Evolutionary conservation across 2,888 invertebrate genomes (phyloP), one percentile per base, ranked within the genome.

Genomic region (Lepeophtheirus nordmannii): DNA sequence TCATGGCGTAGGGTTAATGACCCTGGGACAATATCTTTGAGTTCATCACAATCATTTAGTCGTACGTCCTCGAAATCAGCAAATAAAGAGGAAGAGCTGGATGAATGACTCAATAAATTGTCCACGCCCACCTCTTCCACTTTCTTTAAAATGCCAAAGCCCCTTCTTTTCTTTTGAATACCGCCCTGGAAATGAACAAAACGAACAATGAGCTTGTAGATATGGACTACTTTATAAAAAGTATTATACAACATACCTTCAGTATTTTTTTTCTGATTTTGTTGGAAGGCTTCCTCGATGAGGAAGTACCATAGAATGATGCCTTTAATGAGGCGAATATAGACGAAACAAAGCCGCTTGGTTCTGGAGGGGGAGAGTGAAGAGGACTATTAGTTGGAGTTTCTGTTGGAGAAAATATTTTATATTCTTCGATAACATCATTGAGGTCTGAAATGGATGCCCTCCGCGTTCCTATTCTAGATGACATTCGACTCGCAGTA

Each of bases 321-420:
- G 23, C n/a, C 17, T 40, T 46, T 12, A 64, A 37, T n/a, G 39
- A 39, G 1, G 64, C 53, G 22, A 64, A 64, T 23, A 64, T 56
- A 20, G 22, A 17, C 10, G 22, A 56, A 10, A 64, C 64, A 12
- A 64, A 53, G 10, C 64, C 64, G 22, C 14, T 17, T 7, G 69
- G 69, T 10, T 68, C 68, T 78, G 78, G 60, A 1, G 77, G 75
- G 0, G 81, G 80, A 10, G 71, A 68, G n/a, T 82, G 82, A 71
- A 85, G 83, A 1, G 89, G 89, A 73, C 87, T 88, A 75, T 90
- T 90, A 73, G 87, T 86, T 1, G 90, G 90, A 9, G 90, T 90
- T 10, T 88, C 88, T 0, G 89, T 89, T 5, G 89, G 70, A 10
- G 86, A 82, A 75, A 81, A 88, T 30, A 30, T 30, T 30, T 30